A percentile compares a stretch with the other conserved stretches of the same genome.
phyloP scores from a whole-genome alignment of 2,113 vertebrate genomes.

The Etia nguti region DNA sequence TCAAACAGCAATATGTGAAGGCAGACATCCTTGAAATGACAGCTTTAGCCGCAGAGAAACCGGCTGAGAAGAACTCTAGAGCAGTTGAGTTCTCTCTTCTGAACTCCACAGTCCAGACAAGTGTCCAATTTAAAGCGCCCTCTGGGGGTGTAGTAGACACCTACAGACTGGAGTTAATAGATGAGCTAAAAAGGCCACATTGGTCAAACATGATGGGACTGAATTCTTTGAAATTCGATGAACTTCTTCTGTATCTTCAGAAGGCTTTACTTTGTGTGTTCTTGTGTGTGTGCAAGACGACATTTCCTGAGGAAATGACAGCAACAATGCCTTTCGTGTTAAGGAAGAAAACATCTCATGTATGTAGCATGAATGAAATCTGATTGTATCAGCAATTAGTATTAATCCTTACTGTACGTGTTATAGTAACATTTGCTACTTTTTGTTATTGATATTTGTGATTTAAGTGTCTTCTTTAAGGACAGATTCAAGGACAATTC shows the following conservation, averaged over 20 bases:
- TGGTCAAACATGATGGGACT: not conserved
- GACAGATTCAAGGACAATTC: no score
- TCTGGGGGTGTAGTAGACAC: slow-evolving; percentile 64
- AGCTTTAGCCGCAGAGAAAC: slow-evolving; percentile 8
- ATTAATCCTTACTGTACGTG: not conserved
- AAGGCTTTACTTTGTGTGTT: not conserved
- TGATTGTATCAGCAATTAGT: not conserved
- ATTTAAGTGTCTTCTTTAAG: not conserved
- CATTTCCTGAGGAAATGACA: slow-evolving; percentile 14
- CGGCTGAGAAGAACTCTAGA: slow-evolving; percentile 6
- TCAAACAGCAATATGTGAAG: not conserved
- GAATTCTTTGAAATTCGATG: not conserved
- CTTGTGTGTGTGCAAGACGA: rapidly evolving
- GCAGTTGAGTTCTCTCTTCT: slow-evolving; percentile 13
- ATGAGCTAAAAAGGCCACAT: not conserved
- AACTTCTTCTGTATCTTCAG: slow-evolving; percentile 1
- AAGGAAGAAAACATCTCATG: slow-evolving; percentile 16
- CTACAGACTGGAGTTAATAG: not conserved
- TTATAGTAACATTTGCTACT: not conserved
- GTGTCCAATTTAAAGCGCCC: slow-evolving; percentile 10
- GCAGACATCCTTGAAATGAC: slow-evolving; percentile 26
- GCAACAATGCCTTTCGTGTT: not conserved
- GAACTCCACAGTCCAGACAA: slow-evolving; percentile 33
- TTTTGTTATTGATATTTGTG: not conserved
- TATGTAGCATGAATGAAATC: slow-evolving; percentile 4